Conservation (phyloP, 2,113 vertebrate species). For the Saiga tatarica region DNA sequence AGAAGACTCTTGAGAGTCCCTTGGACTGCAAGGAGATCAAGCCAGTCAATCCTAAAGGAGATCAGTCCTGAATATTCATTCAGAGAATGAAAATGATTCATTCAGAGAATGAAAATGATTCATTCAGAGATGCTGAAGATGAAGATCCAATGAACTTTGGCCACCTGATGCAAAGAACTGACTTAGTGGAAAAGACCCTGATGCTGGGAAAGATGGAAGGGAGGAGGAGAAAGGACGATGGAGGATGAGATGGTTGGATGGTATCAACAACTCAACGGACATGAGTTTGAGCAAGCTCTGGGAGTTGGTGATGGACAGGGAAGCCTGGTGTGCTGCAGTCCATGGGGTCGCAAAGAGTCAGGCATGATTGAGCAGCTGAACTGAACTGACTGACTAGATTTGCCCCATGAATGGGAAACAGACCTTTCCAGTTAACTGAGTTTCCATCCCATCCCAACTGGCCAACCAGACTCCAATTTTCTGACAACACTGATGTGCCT, state of each 20-base stretch:
- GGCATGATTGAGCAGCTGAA: not conserved
- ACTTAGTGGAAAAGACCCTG: not conserved
- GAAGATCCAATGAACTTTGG: not conserved
- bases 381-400: not conserved
- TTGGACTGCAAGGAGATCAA: not conserved
- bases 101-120: not conserved
- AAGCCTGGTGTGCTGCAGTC: not conserved
- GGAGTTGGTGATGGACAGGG: not conserved
- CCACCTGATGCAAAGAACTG: not conserved
- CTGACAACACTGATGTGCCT: not conserved
- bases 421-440: not conserved
- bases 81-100: not conserved
- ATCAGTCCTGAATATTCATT: not conserved
- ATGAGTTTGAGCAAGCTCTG: not conserved
- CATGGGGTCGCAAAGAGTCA: not conserved
- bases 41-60: not conserved
- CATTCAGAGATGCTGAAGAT: not conserved
- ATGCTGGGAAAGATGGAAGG: not conserved
- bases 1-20: not conserved
- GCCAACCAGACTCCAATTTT: not conserved
- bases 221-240: not conserved
- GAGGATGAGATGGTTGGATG: not conserved
- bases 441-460: not conserved
- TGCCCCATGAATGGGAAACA: not conserved
- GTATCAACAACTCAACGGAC: rapidly evolving